Conservation (phyloP, 2,113 vertebrate species). For the Oreotragus oreotragus region DNA sequence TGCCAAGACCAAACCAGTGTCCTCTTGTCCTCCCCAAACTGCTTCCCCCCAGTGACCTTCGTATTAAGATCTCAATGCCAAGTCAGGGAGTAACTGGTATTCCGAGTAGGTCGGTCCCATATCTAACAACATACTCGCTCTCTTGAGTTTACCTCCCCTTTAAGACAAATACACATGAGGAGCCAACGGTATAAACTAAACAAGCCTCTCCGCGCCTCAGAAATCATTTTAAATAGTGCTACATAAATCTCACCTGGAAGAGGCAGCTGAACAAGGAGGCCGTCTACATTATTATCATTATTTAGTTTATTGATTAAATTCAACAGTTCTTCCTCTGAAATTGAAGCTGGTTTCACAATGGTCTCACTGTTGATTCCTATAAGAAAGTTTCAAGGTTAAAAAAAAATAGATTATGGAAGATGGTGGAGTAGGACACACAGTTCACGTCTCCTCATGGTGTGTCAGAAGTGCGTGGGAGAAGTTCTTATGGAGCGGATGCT, state of each 20-base stretch:
- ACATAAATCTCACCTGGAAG: constrained; percentile 86
- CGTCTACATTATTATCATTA: constrained; percentile 88
- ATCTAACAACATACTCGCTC: neutral
- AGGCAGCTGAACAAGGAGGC: constrained; percentile 94
- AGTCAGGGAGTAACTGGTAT: neutral
- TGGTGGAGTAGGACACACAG: neutral
- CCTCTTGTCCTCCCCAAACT: neutral
- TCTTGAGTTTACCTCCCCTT: neutral
- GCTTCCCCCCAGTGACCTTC: neutral
- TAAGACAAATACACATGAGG: neutral
- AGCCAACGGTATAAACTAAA: neutral
- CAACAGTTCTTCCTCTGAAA: constrained; percentile 92
- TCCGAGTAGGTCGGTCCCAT: neutral
- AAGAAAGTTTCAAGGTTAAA: constrained; percentile 5
- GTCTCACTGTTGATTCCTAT: constrained; percentile 96
- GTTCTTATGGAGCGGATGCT: neutral
- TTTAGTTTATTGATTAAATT: constrained; percentile 92
- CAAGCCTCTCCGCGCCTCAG: neutral
- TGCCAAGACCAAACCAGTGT: neutral
- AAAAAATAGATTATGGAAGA: neutral
- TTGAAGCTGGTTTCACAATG: constrained; percentile 88
- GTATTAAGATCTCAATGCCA: neutral
- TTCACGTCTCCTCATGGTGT: accelerated
- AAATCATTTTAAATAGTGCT: neutral
- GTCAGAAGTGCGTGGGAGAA: neutral